phyloP scores from a whole-genome alignment of 2,888 invertebrate species.

The Caenorhabditis becei region DNA sequence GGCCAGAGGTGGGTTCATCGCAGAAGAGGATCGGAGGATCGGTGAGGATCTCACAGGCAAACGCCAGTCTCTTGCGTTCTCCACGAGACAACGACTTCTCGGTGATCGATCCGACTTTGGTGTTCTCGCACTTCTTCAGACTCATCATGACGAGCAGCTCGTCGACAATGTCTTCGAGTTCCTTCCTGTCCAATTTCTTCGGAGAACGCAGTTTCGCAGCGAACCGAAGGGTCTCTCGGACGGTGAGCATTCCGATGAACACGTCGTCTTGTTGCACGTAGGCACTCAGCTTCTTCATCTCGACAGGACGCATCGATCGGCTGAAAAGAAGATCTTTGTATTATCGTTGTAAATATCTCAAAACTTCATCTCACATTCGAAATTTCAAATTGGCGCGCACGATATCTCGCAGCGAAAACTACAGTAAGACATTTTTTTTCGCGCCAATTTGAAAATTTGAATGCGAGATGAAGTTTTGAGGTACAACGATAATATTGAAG shows the following conservation, averaged over 20 bases:
- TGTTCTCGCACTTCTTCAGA: conserved; percentile 57
- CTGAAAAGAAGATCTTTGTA: too few relatives aligned
- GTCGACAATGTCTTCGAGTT: conserved; percentile 56
- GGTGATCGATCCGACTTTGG: conserved; percentile 61
- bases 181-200: conserved; percentile 68
- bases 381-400: too few relatives aligned
- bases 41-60: conserved; percentile 88
- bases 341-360: too few relatives aligned
- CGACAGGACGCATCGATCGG: conserved; percentile 44
- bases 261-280: conserved; percentile 94
- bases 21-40: conserved; percentile 75
- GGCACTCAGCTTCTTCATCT: conserved; percentile 87
- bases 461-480: too few relatives aligned
- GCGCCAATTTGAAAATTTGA: too few relatives aligned
- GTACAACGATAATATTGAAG: too few relatives aligned
- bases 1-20: conserved; percentile 73
- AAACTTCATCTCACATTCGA: too few relatives aligned
- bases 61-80: conserved; percentile 94
- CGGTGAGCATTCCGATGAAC: conserved; percentile 90
- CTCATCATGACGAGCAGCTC: conserved; percentile 62
- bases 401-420: too few relatives aligned
- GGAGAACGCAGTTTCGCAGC: conserved; percentile 84
- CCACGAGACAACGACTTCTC: conserved; percentile 94
- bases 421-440: too few relatives aligned
- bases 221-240: conserved; percentile 90